Evolutionary conservation across 2,888 invertebrate genomes (phyloP).

Genomic region (Crematogaster levior): DNA sequence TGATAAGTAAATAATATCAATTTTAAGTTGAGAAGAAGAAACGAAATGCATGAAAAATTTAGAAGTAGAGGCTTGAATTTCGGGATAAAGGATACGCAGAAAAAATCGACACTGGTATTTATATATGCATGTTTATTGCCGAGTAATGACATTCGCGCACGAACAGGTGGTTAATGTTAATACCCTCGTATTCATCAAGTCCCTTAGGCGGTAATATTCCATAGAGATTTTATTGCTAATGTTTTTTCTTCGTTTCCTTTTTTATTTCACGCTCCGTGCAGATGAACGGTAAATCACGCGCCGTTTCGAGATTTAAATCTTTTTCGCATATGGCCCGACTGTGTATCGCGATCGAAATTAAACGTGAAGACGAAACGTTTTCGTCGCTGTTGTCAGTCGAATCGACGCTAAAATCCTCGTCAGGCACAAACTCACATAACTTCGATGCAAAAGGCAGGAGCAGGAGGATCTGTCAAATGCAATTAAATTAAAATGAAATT

Average conservation of each 20-base stretch:
- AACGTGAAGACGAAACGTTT: neutral
- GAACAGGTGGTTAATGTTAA: constrained; percentile 26
- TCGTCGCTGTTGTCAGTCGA: neutral
- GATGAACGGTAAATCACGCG: constrained; percentile 39
- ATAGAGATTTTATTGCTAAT: neutral
- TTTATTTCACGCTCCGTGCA: constrained; percentile 2
- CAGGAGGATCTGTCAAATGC: neutral
- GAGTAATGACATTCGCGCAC: neutral
- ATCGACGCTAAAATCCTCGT: neutral
- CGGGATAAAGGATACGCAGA: neutral
- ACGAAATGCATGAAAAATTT: neutral
- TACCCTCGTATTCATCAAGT: neutral
- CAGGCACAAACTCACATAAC: neutral
- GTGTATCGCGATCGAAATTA: constrained; percentile 38
- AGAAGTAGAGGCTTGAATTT: neutral
- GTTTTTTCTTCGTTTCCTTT: neutral
- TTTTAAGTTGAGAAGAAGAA: neutral
- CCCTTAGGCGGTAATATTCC: neutral
- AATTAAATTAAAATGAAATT: neutral
- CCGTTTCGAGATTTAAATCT: constrained; percentile 40
- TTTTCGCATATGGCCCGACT: constrained; percentile 23
- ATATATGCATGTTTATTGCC: constrained; percentile 4
- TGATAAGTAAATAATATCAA: neutral
- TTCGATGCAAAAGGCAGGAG: neutral
- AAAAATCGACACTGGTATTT: neutral